Base-by-base conservation (phyloP, 2,888 invertebrate genomes). In the Cantharis lateralis region DNA sequence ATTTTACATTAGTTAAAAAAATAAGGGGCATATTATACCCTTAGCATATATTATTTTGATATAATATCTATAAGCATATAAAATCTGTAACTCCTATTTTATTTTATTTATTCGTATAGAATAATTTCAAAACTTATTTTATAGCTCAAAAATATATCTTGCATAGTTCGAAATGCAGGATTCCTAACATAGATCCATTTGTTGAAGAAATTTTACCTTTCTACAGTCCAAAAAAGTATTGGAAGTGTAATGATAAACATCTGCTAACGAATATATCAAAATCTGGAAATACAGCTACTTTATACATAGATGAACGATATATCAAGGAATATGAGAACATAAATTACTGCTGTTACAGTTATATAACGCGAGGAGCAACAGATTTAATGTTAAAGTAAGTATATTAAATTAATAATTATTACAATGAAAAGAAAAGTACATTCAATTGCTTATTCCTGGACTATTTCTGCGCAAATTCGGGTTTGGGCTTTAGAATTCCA, bases 351-450 rank as follows among this genome's bases (percentile, higher is more conserved):
- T 70, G 70, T 70, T 48, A 24, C 70, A 70, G 70, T 62, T 20
- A 24, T 7, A 15, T 66, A 11, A 48, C 62, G 7, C 32, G 62
- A 0, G 62, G 70, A 16, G 70, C 20, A 62, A 70, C 61, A 5
- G 70, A 70, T 15, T 18, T 62, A 11, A 62, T 48, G 15, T 24
- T 70, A n/a, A 70, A 62, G 70, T 70, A 61, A 70, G 70, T n/a
- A 70, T 16, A 48, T 48, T 32, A 32, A 4, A 13, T 66, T 2
- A 32, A 32, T 20, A 20, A 20, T 20, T 20, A 20, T 20, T 20
- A 5, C 20, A n/a, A n/a, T n/a, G n/a, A n/a, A n/a, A n/a, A n/a
- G n/a, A n/a, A n/a, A n/a, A n/a, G n/a, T n/a, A n/a, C n/a, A n/a
- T n/a, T n/a, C n/a, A n/a, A n/a, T n/a, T n/a, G n/a, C n/a, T n/a